Evolutionary conservation across 2,797 vertebrate genomes (phyloP).

Genomic region (Halcyon badia): DNA sequence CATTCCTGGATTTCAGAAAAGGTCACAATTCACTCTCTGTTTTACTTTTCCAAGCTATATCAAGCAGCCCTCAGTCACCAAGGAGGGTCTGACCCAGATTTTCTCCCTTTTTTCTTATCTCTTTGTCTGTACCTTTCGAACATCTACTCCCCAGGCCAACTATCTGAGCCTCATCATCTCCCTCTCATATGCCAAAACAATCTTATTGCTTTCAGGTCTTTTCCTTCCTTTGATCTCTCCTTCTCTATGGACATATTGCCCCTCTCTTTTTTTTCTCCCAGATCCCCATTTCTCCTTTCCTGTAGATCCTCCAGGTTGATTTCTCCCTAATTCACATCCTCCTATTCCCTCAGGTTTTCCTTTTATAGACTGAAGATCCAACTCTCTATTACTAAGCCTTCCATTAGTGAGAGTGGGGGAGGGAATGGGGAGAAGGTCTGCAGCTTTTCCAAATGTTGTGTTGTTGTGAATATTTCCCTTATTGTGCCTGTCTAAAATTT

Average conservation of each 20-base stretch:
- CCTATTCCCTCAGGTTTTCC: slow-evolving; percentile 51
- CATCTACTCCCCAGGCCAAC: slow-evolving; percentile 40
- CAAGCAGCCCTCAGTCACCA: slow-evolving; percentile 21
- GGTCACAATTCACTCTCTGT: neutral
- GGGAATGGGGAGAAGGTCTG: neutral
- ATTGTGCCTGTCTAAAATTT: slow-evolving; percentile 69
- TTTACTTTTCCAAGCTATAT: slow-evolving; percentile 1
- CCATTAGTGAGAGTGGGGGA: slow-evolving; percentile 24
- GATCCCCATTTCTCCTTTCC: neutral
- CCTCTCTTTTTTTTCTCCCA: slow-evolving; percentile 32
- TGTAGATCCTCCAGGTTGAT: slow-evolving; percentile 57
- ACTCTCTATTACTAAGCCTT: neutral
- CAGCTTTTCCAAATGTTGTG: slow-evolving; percentile 48
- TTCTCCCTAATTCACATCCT: slow-evolving; percentile 17
- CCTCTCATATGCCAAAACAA: slow-evolving; percentile 49
- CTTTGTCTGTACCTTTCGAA: neutral
- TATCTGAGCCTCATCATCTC: slow-evolving; percentile 51
- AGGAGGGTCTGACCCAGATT: slow-evolving; percentile 62
- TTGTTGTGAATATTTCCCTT: slow-evolving; percentile 42
- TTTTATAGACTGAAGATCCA: slow-evolving; percentile 28
- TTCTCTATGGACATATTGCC: slow-evolving; percentile 38
- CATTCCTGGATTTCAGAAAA: neutral
- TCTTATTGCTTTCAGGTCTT: slow-evolving; percentile 60
- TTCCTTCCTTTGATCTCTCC: slow-evolving; percentile 16
- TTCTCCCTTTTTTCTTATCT: neutral